Evolutionary conservation across 2,888 invertebrate species (phyloP).

Genomic region (Cistogaster globosa): DNA sequence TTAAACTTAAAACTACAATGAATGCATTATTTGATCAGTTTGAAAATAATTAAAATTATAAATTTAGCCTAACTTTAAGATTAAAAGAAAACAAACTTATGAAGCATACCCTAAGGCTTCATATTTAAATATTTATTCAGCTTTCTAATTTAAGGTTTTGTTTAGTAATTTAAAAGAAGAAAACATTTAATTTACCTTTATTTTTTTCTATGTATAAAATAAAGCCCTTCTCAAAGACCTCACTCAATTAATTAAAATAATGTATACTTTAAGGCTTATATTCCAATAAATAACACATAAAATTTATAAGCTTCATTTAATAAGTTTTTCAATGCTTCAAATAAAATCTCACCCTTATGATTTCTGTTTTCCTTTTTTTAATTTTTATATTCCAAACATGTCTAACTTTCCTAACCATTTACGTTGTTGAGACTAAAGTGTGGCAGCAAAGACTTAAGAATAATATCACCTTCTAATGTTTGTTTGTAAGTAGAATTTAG

Average conservation of each 20-base stretch:
- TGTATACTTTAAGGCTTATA: conserved; percentile 50
- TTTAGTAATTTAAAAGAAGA: no score
- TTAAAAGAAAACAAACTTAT: not conserved
- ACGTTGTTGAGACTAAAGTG: not conserved
- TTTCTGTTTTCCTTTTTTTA: not conserved
- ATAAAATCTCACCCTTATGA: conserved; percentile 5
- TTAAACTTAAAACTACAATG: not conserved
- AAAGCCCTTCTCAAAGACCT: not conserved
- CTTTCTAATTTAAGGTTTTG: no score
- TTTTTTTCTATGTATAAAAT: not conserved
- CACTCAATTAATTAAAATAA: not conserved
- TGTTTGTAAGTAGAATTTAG: conserved; percentile 4
- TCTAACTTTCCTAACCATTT: conserved; percentile 15
- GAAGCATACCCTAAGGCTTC: not conserved
- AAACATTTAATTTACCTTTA: no score
- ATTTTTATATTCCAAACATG: conserved; percentile 25
- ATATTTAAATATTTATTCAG: no score
- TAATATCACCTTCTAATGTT: conserved; percentile 30
- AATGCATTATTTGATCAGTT: not conserved
- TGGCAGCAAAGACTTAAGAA: conserved; percentile 23
- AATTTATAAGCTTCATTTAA: conserved; percentile 44
- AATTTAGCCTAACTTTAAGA: not conserved
- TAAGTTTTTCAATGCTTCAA: conserved; percentile 34
- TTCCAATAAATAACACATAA: conserved; percentile 47
- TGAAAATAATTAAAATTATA: not conserved